Evolutionary conservation across 2,113 vertebrate genomes (phyloP), one percentile per base, ranked within the genome.

Genomic region (Onychorhynchus coronatus): DNA sequence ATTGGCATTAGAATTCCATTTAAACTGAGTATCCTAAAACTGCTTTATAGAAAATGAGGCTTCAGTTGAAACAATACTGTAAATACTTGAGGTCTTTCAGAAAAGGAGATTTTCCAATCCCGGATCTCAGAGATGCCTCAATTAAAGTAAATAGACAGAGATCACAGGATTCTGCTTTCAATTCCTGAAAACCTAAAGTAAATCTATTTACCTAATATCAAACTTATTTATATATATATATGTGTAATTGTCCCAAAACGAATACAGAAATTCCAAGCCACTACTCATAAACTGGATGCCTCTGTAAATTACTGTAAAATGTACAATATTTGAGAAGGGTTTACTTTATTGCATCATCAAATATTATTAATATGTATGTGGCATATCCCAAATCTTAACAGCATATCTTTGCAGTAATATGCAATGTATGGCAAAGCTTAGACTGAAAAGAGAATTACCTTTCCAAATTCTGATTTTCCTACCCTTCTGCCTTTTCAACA

Each of bases 341-440:
- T 94, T 72, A 46, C 4, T 22, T 22, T 17, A n/a, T 4, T 49
- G 9, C 16, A 35, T n/a, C 9, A 37, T 5, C 12, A 77, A 75
- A 31, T 44, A 41, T 12, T 30, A 30, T 53, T 68, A 56, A 52
- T n/a, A 18, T 9, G 9, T 14, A 16, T 6, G 10, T 11, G 24
- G 24, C 23, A 35, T 9, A 25, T 3, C 2, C 39, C 3, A 61
- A 65, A 55, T 23, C 33, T 61, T 35, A 49, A 16, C 17, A 52
- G 41, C 2, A 22, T 2, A 2, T 5, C 0, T 25, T 52, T 44
- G 11, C 31, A 65, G 14, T 6, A 33, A 27, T 11, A 30, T 12
- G 9, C 2, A 46, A 68, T 2, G 2, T 20, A 28, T 4, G 4
- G 12, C 14, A 44, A 72, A 79, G 4, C 17, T 50, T 1, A 55